These are phyloP conservation scores for Sorex fumeus DNA, from an alignment of 2,113 vertebrate species.

Conservation along the genomic window DNA sequence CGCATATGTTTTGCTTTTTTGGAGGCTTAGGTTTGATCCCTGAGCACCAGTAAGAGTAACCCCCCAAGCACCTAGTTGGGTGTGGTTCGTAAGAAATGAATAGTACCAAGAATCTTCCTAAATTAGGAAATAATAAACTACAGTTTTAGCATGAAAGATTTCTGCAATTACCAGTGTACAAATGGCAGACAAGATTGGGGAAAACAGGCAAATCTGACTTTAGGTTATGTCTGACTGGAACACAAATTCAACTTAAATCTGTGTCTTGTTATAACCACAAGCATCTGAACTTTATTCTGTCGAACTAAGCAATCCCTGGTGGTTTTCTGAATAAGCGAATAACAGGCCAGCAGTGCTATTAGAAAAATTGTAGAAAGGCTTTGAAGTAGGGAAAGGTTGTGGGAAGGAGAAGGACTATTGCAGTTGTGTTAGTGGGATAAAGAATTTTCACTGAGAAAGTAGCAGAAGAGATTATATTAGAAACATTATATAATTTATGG, in stretches of 20 bases:
- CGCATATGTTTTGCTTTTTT: too few species aligned
- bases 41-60: too few species aligned
- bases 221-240: neutral
- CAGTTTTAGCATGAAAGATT: neutral
- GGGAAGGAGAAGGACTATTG: neutral
- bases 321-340: neutral
- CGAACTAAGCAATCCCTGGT: neutral
- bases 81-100: neutral
- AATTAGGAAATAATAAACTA: constrained; percentile 3
- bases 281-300: constrained; percentile 4
- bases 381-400: neutral
- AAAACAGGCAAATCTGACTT: constrained; percentile 3
- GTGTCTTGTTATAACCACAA: neutral
- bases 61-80: too few species aligned
- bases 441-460: neutral
- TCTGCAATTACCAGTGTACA: neutral
- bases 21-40: too few species aligned
- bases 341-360: neutral
- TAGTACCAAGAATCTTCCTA: neutral
- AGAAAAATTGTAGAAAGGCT: neutral
- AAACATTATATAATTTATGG: neutral
- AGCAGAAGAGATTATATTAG: neutral
- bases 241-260: constrained; percentile 13
- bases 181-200: neutral
- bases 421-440: neutral